Conservation (phyloP, 2,888 invertebrate species). For the Nemapogon koenigi region DNA sequence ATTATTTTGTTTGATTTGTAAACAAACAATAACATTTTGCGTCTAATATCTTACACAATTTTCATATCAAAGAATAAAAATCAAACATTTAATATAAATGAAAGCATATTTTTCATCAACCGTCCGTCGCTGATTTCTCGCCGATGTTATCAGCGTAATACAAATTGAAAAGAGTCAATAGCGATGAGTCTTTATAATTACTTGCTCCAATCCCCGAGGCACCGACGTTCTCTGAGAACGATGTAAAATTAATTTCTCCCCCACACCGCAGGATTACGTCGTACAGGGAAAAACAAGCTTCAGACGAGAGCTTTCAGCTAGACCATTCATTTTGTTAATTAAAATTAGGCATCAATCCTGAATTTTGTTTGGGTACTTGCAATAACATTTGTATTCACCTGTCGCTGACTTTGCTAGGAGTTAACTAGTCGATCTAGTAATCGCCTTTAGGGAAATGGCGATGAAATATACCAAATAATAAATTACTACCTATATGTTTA, state of each 20-base stretch:
- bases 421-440: too few relatives aligned
- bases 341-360: neutral
- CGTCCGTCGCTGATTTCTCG: conserved; percentile 3
- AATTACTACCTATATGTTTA: too few relatives aligned
- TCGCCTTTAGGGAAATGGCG: too few relatives aligned
- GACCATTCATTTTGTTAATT: conserved; percentile 11
- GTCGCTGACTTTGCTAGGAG: too few relatives aligned
- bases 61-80: conserved; percentile 6
- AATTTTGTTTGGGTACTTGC: too few relatives aligned
- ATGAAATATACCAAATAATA: too few relatives aligned
- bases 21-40: too few relatives aligned
- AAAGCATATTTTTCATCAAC: conserved; percentile 8
- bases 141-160: conserved; percentile 10
- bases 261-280: conserved; percentile 15
- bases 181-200: conserved; percentile 34
- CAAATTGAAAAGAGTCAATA: conserved; percentile 14
- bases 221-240: conserved; percentile 11
- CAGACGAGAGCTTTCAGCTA: conserved; percentile 4
- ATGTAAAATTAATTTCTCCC: conserved; percentile 35
- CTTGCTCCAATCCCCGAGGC: conserved; percentile 24
- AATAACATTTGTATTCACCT: too few relatives aligned
- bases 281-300: conserved; percentile 17
- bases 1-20: too few relatives aligned
- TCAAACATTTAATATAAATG: conserved; percentile 7
- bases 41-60: too few relatives aligned